Percentiles rank a stretch among this genome's conserved stretches.
Conservation (phyloP, 2,888 invertebrate species). For the Heteromyza rotundicornis region DNA sequence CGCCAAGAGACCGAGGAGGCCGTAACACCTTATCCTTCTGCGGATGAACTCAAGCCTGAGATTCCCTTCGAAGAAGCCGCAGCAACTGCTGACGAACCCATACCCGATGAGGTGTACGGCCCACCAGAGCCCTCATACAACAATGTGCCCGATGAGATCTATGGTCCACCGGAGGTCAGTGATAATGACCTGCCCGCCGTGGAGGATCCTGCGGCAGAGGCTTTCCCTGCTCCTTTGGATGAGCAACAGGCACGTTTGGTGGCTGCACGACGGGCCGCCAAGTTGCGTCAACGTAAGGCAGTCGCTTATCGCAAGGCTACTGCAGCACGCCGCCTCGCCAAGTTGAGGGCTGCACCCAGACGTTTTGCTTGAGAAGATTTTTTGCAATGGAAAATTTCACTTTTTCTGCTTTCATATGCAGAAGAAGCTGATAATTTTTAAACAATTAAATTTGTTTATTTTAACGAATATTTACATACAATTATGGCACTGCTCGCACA, state of each 20-base stretch:
- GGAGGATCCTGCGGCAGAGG: slow-evolving; percentile 35
- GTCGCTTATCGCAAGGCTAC: slow-evolving; percentile 33
- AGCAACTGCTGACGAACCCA: slow-evolving; percentile 34
- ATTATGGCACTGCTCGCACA: too few relatives aligned
- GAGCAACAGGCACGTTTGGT: slow-evolving; percentile 46
- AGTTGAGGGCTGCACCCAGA: slow-evolving; percentile 32
- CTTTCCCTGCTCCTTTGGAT: slow-evolving; percentile 22
- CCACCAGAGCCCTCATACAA: slow-evolving; percentile 46
- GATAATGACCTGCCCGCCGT: slow-evolving; percentile 41
- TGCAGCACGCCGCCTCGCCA: slow-evolving; percentile 41
- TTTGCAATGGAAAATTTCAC: not conserved
- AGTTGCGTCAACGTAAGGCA: slow-evolving; percentile 34
- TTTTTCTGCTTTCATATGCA: not conserved
- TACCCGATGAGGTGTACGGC: slow-evolving; percentile 52
- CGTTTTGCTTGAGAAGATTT: slow-evolving; percentile 21
- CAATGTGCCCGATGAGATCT: slow-evolving; percentile 47
- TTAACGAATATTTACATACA: too few relatives aligned
- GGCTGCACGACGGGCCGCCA: slow-evolving; percentile 40
- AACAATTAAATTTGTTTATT: too few relatives aligned
- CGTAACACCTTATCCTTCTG: slow-evolving; percentile 53
- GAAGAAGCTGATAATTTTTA: not conserved
- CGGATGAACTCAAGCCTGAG: slow-evolving; percentile 54
- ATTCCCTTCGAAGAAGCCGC: slow-evolving; percentile 50
- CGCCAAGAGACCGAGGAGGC: slow-evolving; percentile 47
- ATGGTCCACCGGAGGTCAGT: slow-evolving; percentile 47